phyloP scores from a whole-genome alignment of 2,797 vertebrate species.

The Malurus leucopterus region DNA sequence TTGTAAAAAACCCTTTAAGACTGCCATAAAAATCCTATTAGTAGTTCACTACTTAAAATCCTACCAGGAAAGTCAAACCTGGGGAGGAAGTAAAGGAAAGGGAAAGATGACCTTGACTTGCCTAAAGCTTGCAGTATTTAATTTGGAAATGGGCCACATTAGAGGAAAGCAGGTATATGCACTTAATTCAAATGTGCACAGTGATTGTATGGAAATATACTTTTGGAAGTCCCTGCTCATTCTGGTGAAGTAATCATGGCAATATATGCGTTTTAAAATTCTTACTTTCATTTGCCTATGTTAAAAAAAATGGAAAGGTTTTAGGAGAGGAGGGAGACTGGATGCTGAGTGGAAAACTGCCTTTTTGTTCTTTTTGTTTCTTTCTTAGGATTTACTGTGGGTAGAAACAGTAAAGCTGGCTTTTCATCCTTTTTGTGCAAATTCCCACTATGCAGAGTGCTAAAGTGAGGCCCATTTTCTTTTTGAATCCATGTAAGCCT shows the following conservation, averaged over 20 bases:
- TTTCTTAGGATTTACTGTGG: background rate
- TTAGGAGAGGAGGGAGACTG: background rate
- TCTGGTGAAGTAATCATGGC: background rate
- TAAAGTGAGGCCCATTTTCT: background rate
- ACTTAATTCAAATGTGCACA: background rate
- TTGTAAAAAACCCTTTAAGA: background rate
- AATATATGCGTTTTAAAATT: background rate
- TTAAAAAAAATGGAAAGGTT: background rate
- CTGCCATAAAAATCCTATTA: constrained; percentile 7
- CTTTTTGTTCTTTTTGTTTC: background rate
- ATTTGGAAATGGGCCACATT: background rate
- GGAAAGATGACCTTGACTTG: background rate
- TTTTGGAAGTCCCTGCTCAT: background rate
- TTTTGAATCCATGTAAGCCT: background rate
- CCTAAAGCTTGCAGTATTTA: background rate
- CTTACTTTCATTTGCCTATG: background rate
- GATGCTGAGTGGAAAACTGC: background rate
- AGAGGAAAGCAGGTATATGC: background rate
- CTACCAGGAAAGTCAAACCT: background rate
- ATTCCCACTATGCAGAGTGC: background rate
- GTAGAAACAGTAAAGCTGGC: background rate
- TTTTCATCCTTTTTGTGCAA: background rate
- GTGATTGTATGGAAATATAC: background rate
- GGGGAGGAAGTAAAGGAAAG: background rate
- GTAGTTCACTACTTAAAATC: background rate